phyloP scores from a whole-genome alignment of 2,113 vertebrate genomes.

The Petrocephalus microphthalmus region DNA sequence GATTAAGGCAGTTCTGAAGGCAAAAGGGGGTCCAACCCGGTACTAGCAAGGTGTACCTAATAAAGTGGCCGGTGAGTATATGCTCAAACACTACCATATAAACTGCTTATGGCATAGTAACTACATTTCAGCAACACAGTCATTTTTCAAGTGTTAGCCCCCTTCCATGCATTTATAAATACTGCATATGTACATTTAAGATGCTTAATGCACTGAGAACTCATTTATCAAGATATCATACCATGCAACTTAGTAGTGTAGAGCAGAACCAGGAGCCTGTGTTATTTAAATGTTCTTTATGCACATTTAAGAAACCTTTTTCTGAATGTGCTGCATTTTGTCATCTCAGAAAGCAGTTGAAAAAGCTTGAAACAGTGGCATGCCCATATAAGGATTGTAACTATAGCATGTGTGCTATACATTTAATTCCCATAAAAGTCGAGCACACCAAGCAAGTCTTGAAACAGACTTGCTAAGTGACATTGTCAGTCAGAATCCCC shows the following conservation, averaged over 20 bases:
- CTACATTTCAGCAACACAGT: too few relatives aligned
- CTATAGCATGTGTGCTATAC: constrained; percentile 14
- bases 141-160: too few relatives aligned
- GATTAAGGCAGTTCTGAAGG: too few relatives aligned
- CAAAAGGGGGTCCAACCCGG: too few relatives aligned
- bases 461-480: too few relatives aligned
- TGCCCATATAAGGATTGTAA: background rate
- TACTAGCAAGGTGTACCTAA: too few relatives aligned
- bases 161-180: constrained; percentile 19
- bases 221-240: constrained; percentile 24
- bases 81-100: too few relatives aligned
- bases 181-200: constrained; percentile 28
- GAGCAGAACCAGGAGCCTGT: background rate
- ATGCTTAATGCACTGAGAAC: constrained; percentile 23
- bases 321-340: background rate
- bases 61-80: too few relatives aligned
- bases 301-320: background rate
- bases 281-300: constrained; percentile 7
- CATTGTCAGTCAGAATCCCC: too few relatives aligned
- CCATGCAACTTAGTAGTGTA: background rate
- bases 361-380: background rate
- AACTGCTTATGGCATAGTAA: too few relatives aligned
- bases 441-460: too few relatives aligned
- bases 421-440: background rate
- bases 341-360: background rate